phyloP scores from a whole-genome alignment of 2,888 invertebrate species.

The Apamea epomidion region DNA sequence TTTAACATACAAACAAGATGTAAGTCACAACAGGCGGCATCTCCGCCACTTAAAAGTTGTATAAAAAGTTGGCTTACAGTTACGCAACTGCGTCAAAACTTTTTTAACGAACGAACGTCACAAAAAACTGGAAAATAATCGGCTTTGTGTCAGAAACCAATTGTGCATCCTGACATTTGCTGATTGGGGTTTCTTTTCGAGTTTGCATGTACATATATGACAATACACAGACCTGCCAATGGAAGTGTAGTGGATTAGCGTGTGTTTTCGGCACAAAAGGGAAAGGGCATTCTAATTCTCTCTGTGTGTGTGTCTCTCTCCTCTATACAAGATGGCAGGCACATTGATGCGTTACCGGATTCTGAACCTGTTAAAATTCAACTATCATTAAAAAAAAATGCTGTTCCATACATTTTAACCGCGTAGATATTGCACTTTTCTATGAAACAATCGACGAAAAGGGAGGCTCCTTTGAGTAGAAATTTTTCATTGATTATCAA shows the following conservation, averaged over 20 bases:
- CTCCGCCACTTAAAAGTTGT: slow-evolving; percentile 12
- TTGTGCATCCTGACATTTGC: not conserved
- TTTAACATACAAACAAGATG: not conserved
- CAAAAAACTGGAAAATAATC: not conserved
- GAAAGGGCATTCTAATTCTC: not conserved
- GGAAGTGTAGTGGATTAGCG: not conserved
- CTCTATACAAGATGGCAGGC: not conserved
- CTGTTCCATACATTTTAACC: no score
- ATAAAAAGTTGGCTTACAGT: not conserved
- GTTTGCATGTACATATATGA: no score
- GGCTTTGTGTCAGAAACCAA: not conserved
- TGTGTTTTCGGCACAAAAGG: not conserved
- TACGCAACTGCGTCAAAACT: not conserved
- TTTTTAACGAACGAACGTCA: slow-evolving; percentile 19
- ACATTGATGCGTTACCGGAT: not conserved
- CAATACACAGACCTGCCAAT: not conserved
- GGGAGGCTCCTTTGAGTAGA: no score
- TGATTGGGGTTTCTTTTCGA: not conserved
- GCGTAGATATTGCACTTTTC: no score
- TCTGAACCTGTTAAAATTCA: not conserved
- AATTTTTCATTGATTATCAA: no score
- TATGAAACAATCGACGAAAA: no score
- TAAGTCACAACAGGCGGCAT: slow-evolving; percentile 12
- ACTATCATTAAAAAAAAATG: no score
- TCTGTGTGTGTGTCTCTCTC: not conserved